These are phyloP conservation scores for Acrocephalus arundinaceus DNA, from an alignment of 2,113 vertebrate genomes.

Conservation along the genomic window DNA sequence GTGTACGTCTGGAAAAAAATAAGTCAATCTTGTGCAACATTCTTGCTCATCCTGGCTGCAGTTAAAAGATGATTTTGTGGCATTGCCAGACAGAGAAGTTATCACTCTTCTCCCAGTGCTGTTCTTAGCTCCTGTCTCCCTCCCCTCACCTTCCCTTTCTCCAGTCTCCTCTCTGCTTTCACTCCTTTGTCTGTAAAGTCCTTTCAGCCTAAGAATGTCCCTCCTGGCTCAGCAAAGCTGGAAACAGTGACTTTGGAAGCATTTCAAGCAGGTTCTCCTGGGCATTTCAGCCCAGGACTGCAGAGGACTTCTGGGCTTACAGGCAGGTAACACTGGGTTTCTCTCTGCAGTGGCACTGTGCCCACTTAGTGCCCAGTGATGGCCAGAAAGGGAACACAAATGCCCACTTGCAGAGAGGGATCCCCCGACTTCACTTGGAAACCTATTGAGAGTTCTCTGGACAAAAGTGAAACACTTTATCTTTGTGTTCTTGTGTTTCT, in stretches of 20 bases:
- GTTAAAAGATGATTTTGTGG: neutral
- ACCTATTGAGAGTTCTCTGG: neutral
- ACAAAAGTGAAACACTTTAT: constrained; percentile 12
- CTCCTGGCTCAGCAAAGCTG: neutral
- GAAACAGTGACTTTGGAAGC: neutral
- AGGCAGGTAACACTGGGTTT: neutral
- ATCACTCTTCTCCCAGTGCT: neutral
- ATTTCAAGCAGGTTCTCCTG: neutral
- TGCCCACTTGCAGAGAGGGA: neutral
- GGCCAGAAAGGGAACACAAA: neutral
- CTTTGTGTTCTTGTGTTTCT: neutral
- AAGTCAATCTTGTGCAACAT: neutral
- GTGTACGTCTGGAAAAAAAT: neutral
- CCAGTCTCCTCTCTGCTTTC: neutral
- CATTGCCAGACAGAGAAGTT: neutral
- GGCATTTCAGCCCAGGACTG: neutral
- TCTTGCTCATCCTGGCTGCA: neutral
- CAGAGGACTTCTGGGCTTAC: neutral
- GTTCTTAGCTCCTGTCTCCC: neutral
- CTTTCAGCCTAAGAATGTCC: neutral
- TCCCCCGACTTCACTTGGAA: neutral
- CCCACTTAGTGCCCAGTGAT: neutral
- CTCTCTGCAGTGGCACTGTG: neutral
- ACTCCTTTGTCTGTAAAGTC: neutral
- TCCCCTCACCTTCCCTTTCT: neutral